phyloP scores from a whole-genome alignment of 2,113 vertebrate species.

The Zosterops pallidus region DNA sequence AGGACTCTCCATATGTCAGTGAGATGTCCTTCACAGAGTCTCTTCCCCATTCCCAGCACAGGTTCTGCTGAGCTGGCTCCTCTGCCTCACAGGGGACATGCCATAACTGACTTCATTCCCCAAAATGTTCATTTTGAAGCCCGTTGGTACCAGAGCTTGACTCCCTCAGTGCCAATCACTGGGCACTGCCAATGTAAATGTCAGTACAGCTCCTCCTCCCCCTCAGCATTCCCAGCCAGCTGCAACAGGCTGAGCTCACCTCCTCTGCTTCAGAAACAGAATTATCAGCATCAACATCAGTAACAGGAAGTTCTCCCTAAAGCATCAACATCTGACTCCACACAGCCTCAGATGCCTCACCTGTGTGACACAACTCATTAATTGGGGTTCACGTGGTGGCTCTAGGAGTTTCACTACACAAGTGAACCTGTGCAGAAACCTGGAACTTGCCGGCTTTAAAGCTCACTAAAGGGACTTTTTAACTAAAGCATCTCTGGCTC shows the following conservation, averaged over 20 bases:
- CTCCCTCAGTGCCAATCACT: not conserved
- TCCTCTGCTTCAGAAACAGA: not conserved
- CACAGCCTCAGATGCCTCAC: not conserved
- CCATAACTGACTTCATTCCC: not conserved
- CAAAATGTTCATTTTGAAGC: not conserved
- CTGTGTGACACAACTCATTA: not conserved
- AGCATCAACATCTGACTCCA: not conserved
- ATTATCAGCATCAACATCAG: not conserved
- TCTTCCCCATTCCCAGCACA: not conserved
- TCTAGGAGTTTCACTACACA: not conserved
- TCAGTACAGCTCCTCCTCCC: not conserved
- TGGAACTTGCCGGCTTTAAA: not conserved
- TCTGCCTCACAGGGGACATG: not conserved
- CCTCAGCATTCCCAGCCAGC: not conserved
- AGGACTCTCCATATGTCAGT: not conserved
- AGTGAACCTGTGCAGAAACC: rapidly evolving
- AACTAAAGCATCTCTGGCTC: not conserved
- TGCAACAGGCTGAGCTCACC: not conserved
- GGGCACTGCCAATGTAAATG: not conserved
- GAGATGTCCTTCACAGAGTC: no score
- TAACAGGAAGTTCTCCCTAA: not conserved
- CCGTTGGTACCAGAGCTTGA: not conserved
- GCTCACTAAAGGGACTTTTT: not conserved
- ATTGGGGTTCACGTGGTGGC: not conserved
- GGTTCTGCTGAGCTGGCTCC: not conserved